These are phyloP conservation scores for Yponomeuta cagnagella DNA, from an alignment of 2,888 invertebrate genomes.

Conservation along the genomic window DNA sequence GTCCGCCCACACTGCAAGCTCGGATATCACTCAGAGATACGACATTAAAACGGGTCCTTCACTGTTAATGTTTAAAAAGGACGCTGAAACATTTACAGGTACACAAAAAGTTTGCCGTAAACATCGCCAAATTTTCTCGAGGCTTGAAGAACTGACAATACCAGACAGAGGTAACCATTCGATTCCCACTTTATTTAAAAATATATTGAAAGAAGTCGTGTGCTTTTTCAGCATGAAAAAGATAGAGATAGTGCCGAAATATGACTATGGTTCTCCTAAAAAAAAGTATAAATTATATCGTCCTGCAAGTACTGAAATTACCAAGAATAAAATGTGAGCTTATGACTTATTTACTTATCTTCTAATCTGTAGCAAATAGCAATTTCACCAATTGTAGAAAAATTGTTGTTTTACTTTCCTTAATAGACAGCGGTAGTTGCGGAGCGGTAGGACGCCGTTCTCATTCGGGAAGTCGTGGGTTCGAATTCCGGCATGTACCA, in stretches of 20 bases:
- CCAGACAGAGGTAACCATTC: neutral
- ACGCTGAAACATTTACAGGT: neutral
- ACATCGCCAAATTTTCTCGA: slow-evolving; percentile 25
- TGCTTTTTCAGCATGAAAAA: slow-evolving; percentile 40
- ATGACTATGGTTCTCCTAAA: slow-evolving; percentile 18
- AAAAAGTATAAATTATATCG: neutral
- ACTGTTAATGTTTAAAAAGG: neutral
- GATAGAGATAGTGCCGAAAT: slow-evolving; percentile 40
- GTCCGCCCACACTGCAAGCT: neutral
- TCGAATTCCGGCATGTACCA: too few species aligned
- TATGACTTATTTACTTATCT: neutral
- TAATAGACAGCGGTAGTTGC: too few species aligned
- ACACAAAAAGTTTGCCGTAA: slow-evolving; percentile 17
- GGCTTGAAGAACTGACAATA: neutral
- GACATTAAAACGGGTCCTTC: neutral
- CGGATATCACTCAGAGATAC: neutral
- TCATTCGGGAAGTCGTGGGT: too few species aligned
- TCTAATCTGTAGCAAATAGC: neutral
- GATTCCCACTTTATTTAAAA: neutral
- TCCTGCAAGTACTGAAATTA: neutral
- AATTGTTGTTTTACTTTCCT: neutral
- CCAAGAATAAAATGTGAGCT: neutral
- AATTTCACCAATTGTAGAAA: neutral
- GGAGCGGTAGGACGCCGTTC: too few species aligned
- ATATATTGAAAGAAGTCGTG: slow-evolving; percentile 16